Percentiles rank a stretch among this genome's conserved stretches.
These are phyloP conservation scores for Hirtodrosophila alboralis DNA, from an alignment of 2,888 invertebrate genomes.

Conservation along the genomic window DNA sequence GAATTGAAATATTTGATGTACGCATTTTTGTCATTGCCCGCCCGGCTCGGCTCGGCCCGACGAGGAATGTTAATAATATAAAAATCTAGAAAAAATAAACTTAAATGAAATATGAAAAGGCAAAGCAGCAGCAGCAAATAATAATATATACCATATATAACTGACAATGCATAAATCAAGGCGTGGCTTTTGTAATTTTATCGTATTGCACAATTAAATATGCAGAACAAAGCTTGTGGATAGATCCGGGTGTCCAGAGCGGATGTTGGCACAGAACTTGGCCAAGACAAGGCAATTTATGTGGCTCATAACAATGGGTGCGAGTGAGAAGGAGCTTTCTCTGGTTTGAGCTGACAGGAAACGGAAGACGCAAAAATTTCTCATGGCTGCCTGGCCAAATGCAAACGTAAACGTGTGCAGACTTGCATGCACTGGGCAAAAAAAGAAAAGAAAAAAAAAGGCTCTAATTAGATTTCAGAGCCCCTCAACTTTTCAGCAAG, in stretches of 20 bases:
- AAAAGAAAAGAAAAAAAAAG: conserved; percentile 25
- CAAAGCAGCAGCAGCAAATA: too few relatives aligned
- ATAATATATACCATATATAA: too few relatives aligned
- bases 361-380: conserved; percentile 56
- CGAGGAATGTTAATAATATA: conserved; percentile 40
- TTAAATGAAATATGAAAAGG: conserved; percentile 9
- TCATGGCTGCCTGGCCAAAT: conserved; percentile 33
- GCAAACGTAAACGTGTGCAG: conserved; percentile 45
- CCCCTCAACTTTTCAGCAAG: conserved; percentile 45
- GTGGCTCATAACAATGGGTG: conserved; percentile 31
- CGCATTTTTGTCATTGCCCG: conserved; percentile 34
- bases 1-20: conserved; percentile 45
- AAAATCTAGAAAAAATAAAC: conserved; percentile 7
- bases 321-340: neutral
- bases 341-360: conserved; percentile 16
- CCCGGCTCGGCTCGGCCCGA: too few relatives aligned
- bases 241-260: neutral
- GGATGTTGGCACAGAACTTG: conserved; percentile 25
- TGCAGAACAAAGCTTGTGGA: conserved; percentile 21
- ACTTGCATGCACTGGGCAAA: conserved; percentile 34
- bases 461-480: conserved; percentile 49
- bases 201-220: conserved; percentile 49
- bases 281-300: conserved; percentile 38
- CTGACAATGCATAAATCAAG: conserved; percentile 32
- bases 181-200: conserved; percentile 34